Evolutionary conservation across 2,888 invertebrate species (phyloP).

Genomic region (Andrena fulva): DNA sequence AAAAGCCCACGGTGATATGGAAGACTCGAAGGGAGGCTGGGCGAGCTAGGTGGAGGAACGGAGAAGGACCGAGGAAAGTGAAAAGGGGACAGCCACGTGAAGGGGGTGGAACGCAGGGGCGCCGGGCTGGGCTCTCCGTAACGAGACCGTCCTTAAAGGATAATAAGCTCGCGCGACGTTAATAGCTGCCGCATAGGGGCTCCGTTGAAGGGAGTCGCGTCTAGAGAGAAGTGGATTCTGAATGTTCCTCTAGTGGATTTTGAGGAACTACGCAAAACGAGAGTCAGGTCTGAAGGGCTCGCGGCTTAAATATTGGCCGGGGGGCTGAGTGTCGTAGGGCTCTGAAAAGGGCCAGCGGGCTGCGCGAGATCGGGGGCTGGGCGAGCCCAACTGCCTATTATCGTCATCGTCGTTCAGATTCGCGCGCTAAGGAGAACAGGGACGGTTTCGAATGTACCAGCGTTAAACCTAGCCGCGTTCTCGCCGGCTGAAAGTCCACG

Average conservation of each 20-base stretch:
- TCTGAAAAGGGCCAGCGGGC: conserved; percentile 20
- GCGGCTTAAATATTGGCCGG: conserved; percentile 26
- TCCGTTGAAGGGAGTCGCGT: conserved; percentile 24
- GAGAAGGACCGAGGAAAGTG: not conserved
- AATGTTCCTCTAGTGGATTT: conserved; percentile 39
- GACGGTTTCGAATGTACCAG: too few species aligned
- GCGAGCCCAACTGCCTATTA: conserved; percentile 13
- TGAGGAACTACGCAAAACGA: conserved; percentile 39
- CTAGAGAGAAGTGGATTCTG: conserved; percentile 57
- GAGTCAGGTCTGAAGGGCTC: conserved; percentile 16
- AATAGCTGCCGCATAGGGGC: conserved; percentile 53
- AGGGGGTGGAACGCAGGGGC: conserved; percentile 7
- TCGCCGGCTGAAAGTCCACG: too few species aligned
- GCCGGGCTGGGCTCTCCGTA: conserved; percentile 50
- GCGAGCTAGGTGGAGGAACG: not conserved
- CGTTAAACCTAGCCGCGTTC: too few species aligned
- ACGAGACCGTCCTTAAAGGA: conserved; percentile 66
- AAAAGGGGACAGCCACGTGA: conserved; percentile 28
- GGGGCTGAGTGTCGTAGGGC: conserved; percentile 2
- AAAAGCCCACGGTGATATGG: conserved; percentile 22
- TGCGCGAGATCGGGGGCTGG: not conserved
- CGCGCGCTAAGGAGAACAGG: not conserved
- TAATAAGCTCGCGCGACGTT: conserved; percentile 72
- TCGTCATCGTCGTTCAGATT: not conserved
- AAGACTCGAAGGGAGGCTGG: not conserved